Base-by-base conservation (phyloP, 2,797 vertebrate genomes). In the Ceryle rudis region DNA sequence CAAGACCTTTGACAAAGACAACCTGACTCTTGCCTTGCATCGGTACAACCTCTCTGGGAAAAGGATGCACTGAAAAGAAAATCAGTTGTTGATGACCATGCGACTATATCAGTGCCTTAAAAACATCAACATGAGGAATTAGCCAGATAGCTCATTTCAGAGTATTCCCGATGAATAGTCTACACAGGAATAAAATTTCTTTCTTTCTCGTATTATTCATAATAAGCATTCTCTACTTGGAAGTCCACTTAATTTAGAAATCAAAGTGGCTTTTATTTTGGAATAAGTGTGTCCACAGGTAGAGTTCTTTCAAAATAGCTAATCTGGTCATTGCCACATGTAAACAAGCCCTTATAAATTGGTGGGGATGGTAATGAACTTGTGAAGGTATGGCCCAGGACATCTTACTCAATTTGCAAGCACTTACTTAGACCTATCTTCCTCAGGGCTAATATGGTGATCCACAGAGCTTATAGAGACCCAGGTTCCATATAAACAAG, bases 371-470 rank as follows among this genome's bases (percentile, higher is more conserved):
- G 90, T 87, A 80, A 89, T 81, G 83, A 85, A 77, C 65, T 82
- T 8, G 4, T 31, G 66, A 66, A 89, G 42, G 83, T 54, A 93
- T 79, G 77, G 83, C 37, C 67, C 29, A 18, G 83, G 78, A 89
- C 74, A 86, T 74, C 60, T 95, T 93, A 89, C 81, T 84, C 94
- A 94, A 91, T 89, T 93, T 92, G 78, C 89, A 95, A 89, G 54
- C 67, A 49, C 47, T 57, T 66, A 81, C 47, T 57, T 55, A 94
- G 67, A 78, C 49, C 54, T 87, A 5, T 67, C 71, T 39, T 95
- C 86, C 92, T 93, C 39, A 19, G 74, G 93, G 89, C 70, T 86
- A 52, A 79, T 57, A 79, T 51, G 70, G 52, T 89, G 93, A 93
- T 92, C 90, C 87, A 60, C 79, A 78, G 52, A 71, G 77, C 86